Base-by-base conservation (phyloP, 2,888 invertebrate genomes). In the Drosophila subsilvestris region DNA sequence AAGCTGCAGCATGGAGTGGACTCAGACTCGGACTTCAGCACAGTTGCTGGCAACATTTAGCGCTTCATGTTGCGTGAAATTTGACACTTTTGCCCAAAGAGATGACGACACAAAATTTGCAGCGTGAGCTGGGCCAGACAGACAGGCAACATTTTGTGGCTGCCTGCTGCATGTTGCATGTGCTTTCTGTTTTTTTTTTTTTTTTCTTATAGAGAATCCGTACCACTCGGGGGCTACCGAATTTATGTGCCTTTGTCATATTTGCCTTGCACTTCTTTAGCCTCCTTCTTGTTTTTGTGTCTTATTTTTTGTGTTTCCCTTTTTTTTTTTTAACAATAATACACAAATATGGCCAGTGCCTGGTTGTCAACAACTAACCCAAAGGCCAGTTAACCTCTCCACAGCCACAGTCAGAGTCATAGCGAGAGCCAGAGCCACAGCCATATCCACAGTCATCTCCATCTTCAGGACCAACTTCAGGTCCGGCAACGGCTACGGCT, bases 61-160 rank as follows among this genome's bases (percentile, higher is more conserved):
- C 88, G 86, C 86, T 78, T 86, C 88, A 86, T 84, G 86, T 88
- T 86, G 86, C 88, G 86, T 86, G 86, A 86, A 86, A 86, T 88
- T 86, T 88, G 86, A 86, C 88, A 88, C 86, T 86, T 88, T 88
- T 42, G 71, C 51, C 32, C 69, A 18, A 20, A 20, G 70, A 70
- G 63, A 63, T 71, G 71, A 71, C 71, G 71, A 71, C 71, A 71
- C 70, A 71, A 59, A 63, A 63, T 63, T 53, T 61, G 47, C 61
- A 32, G 62, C 56, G 14, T 66, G 37, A 37, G 37, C 65, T 63
- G 18, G 55, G 74, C 75, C 87, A 87, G 83, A 87, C 83, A 85
- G 68, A 74, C 77, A 72, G 87, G 82, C 82, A 86, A 75, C 87
- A 78, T 71, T 79, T 75, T 63, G 63, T 61, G 37, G 37, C 37